Evolutionary conservation across 2,113 vertebrate genomes (phyloP), one percentile per base, ranked within the genome.

Genomic region (Chaetorhynchus papuensis): DNA sequence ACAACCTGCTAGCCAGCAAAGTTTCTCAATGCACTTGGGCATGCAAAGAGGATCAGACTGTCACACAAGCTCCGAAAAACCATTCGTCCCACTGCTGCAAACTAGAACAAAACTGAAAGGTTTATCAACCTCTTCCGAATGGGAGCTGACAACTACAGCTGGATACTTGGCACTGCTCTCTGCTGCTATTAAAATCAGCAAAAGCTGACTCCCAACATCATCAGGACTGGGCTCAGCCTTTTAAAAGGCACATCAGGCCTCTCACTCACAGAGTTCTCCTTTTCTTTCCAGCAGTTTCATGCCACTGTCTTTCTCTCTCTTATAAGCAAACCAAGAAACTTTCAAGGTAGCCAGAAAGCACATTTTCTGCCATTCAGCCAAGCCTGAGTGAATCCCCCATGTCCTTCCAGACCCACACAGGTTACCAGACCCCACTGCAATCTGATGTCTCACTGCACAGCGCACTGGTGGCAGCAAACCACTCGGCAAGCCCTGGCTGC

Each of bases 111-210:
- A 93, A 68, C 0, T 0, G 78, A 76, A 85, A 85, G 70, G 82
- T 90, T 91, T 87, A 76, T 66, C 84, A 83, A 45, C 41, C 50
- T 86, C 78, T 77, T 72, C 75, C 0, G 3, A 94, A 84, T 57
- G 81, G 66, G 70, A 87, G 71, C 59, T 87, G 95, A 95, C 78
- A 91, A 80, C 54, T 76, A 83, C 89, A 96, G 63, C 78, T 87
- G 93, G 84, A 89, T 85, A 45, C 37, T 45, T 87, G 74, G 81
- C 15, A 4, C n/a, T 76, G 77, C 81, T 90, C 79, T 89, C 89
- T 68, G 53, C 15, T 72, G 77, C 77, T 92, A 68, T 56, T 93
- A 91, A 87, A 89, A 93, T 84, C 93, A 96, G 84, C 74, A 72
- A 69, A 54, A 49, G 64, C 69, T 47, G 35, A 76, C 68, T 89